Evolutionary conservation across 2,797 vertebrate genomes (phyloP).

Genomic region (Onychomys leucogaster): DNA sequence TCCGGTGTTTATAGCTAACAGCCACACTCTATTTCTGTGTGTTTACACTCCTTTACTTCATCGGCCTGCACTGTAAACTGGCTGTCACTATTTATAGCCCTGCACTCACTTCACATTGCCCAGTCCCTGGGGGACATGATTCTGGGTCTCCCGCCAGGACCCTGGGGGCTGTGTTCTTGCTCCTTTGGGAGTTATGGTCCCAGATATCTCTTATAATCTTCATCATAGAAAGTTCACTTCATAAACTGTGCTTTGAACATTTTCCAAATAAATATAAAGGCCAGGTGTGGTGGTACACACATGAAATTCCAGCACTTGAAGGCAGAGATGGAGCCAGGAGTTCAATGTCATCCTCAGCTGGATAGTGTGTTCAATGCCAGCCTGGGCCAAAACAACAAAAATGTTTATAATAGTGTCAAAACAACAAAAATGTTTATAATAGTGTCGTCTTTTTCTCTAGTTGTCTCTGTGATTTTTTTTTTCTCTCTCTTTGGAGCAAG

Average conservation of each 20-base stretch:
- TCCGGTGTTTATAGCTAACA: not conserved
- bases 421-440: not conserved
- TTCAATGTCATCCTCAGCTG: not conserved
- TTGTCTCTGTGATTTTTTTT: not conserved
- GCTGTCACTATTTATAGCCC: constrained; percentile 54
- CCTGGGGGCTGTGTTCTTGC: not conserved
- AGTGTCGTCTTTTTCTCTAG: not conserved
- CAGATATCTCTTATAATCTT: not conserved
- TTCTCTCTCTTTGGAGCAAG: not conserved
- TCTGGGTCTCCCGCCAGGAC: not conserved
- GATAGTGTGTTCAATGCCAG: not conserved
- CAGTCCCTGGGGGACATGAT: not conserved
- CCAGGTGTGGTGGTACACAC: too few species aligned
- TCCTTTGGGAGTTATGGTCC: not conserved
- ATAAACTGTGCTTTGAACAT: not conserved
- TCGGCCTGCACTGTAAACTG: constrained; percentile 7
- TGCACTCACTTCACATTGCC: not conserved
- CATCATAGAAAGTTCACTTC: not conserved
- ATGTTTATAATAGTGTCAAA: not conserved
- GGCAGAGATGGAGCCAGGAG: not conserved
- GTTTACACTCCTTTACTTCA: not conserved
- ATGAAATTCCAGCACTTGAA: not conserved
- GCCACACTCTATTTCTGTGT: not conserved
- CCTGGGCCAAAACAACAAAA: not conserved
- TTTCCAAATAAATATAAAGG: not conserved